phyloP scores from a whole-genome alignment of 2,888 invertebrate genomes.

The Exephanes ischioxanthus region DNA sequence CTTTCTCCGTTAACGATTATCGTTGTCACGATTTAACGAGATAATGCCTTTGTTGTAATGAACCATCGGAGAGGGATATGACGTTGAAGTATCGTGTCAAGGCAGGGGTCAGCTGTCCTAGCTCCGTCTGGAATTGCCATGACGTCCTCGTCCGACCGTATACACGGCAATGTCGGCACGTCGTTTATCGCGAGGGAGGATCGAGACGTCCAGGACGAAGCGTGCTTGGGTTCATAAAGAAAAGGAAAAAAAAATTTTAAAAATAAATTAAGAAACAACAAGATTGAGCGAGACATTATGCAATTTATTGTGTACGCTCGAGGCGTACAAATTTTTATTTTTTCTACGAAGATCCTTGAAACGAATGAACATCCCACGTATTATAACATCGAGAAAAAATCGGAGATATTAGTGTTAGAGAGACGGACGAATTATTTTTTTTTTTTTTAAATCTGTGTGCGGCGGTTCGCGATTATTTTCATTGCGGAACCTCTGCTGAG shows the following conservation, averaged over 20 bases:
- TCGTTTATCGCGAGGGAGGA: conserved; percentile 34
- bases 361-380: conserved; percentile 46
- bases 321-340: conserved; percentile 58
- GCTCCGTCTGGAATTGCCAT: conserved; percentile 42
- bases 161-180: conserved; percentile 7
- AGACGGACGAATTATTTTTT: conserved; percentile 34
- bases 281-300: conserved; percentile 61
- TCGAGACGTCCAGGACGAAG: conserved; percentile 19
- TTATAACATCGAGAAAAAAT: conserved; percentile 54
- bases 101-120: conserved; percentile 43
- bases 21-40: conserved; percentile 42
- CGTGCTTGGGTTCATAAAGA: background rate
- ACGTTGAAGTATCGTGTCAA: conserved; percentile 34
- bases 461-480: conserved; percentile 19
- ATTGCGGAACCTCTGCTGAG: conserved; percentile 25
- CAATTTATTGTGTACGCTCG: conserved; percentile 64
- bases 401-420: conserved; percentile 46
- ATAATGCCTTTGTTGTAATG: conserved; percentile 36
- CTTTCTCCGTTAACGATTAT: conserved; percentile 16
- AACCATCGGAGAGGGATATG: conserved; percentile 23
- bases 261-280: conserved; percentile 5
- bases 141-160: conserved; percentile 41
- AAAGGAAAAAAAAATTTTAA: background rate
- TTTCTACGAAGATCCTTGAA: conserved; percentile 57
- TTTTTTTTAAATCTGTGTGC: background rate